Conservation (phyloP, 2,113 vertebrate genomes). For the Stictonetta naevosa region DNA sequence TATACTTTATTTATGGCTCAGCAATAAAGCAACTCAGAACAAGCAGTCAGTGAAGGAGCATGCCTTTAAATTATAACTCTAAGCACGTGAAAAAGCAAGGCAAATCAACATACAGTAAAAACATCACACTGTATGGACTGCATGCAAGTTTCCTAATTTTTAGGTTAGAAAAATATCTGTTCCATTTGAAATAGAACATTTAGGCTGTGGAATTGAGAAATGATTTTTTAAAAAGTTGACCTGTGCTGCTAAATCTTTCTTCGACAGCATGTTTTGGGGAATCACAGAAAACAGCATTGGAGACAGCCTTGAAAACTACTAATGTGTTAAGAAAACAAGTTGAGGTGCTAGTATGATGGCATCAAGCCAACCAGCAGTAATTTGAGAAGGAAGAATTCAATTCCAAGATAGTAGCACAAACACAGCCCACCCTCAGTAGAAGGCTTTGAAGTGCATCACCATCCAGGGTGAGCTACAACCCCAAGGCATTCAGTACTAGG, state of each 20-base stretch:
- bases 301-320: background rate
- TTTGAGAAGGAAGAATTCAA: background rate
- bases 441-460: background rate
- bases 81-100: background rate
- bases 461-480: background rate
- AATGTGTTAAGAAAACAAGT: background rate
- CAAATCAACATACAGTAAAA: background rate
- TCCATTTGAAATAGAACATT: background rate
- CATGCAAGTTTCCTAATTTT: background rate
- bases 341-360: background rate
- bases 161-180: background rate
- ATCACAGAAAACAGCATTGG: background rate
- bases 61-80: background rate
- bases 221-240: background rate
- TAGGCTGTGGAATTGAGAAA: background rate
- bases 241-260: background rate
- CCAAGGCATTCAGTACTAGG: background rate
- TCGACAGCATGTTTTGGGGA: background rate
- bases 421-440: background rate
- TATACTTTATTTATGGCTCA: background rate
- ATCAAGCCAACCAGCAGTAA: background rate
- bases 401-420: slow-evolving; percentile 17
- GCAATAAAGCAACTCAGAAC: background rate
- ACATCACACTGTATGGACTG: background rate
- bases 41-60: background rate